Base-by-base conservation (phyloP, 2,797 vertebrate genomes). In the Anabacerthia variegaticeps region DNA sequence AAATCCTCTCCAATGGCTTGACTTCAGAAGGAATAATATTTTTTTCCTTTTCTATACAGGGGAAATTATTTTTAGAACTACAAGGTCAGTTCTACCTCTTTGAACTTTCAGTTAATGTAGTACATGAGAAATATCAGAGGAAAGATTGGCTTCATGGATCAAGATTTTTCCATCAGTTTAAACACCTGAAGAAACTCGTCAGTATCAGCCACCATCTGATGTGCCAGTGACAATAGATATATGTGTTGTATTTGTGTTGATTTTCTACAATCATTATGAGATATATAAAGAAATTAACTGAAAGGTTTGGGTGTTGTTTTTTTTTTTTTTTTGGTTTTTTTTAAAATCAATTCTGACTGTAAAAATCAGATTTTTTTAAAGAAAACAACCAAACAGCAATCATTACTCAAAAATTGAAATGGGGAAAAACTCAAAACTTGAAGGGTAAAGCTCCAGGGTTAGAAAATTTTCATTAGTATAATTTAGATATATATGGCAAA, bases 381-480 rank as follows among this genome's bases (percentile, higher is more conserved):
- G 10, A 61, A 58, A 19, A 5, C 1, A 0, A 4, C 0, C 19
- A 61, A 30, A 4, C 9, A 69, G 17, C 6, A 61, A 13, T 27
- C 1, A 1, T 69, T 65, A 51, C 26, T 67, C 32, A 65, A 32
- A 81, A 85, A 72, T 2, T 59, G 18, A 65, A 44, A 63, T 2
- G 39, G 9, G 32, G 5, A 26, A 37, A 71, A 23, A 0, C 22
- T 10, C 10, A 26, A 89, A 74, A 9, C 11, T 5, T 27, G 49
- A 58, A 66, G 1, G 4, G 1, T 3, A 65, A 26, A 49, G 26
- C 14, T 80, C 10, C 2, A 4, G 32, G 21, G 23, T 56, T 71
- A 37, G 7, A 89, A 83, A 83, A 56, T 52, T 30, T 32, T 63
- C 7, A 20, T 37, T 63, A 63, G 1, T 27, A 18, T 48, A 71